phyloP scores from a whole-genome alignment of 2,888 invertebrate species.

The Meganola albula region DNA sequence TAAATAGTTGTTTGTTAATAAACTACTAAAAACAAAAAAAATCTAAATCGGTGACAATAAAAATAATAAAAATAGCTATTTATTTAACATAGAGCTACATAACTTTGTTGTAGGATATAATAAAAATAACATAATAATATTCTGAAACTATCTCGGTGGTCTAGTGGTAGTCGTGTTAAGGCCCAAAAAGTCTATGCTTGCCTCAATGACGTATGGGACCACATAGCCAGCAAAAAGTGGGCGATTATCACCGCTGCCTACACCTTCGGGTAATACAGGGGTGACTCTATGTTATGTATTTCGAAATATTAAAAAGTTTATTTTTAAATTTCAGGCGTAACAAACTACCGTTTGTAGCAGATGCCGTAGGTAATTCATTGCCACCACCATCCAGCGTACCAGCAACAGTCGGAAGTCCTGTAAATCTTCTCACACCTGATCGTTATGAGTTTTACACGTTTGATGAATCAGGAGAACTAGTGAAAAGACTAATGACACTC shows the following conservation, averaged over 20 bases:
- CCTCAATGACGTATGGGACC: no score
- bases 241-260: no score
- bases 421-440: constrained; percentile 87
- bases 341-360: constrained; percentile 79
- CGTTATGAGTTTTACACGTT: constrained; percentile 92
- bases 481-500: constrained; percentile 89
- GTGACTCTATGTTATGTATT: neutral
- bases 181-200: no score
- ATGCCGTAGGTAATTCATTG: constrained; percentile 82
- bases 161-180: neutral
- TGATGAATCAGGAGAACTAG: constrained; percentile 88
- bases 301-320: neutral
- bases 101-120: no score
- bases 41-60: no score
- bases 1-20: constrained; percentile 24
- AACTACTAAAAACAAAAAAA: neutral
- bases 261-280: neutral
- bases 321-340: constrained; percentile 53
- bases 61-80: no score
- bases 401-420: constrained; percentile 86
- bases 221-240: no score
- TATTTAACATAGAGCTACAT: no score
- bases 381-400: constrained; percentile 79
- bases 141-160: neutral
- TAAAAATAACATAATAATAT: no score